Percentiles rank a stretch among this genome's conserved stretches.
Conservation (phyloP, 1,140 invertebrate genomes). For the Zeugodacus cucurbitae region DNA sequence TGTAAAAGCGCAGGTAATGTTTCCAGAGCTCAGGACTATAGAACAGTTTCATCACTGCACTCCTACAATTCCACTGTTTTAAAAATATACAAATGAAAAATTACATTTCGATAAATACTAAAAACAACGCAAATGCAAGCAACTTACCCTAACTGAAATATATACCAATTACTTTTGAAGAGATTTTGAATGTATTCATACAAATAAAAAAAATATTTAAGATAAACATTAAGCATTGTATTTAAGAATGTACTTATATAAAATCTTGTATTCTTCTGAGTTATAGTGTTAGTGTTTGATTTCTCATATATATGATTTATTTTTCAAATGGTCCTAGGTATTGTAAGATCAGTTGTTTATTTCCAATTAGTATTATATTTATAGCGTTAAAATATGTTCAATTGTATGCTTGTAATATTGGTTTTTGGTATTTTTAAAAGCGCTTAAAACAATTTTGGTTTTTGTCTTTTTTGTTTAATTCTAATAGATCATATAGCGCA, state of each 20-base stretch:
- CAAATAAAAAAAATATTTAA: too few species aligned
- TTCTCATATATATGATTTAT: neutral
- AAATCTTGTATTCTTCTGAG: neutral
- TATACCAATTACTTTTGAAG: too few species aligned
- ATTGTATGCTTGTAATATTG: slow-evolving; percentile 22
- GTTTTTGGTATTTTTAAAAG: slow-evolving; percentile 17
- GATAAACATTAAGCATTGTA: neutral
- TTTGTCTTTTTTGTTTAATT: neutral
- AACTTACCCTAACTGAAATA: too few species aligned
- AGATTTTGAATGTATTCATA: too few species aligned
- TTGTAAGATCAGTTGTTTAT: neutral
- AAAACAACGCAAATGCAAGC: too few species aligned
- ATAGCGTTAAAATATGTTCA: neutral
- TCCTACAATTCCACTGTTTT: too few species aligned
- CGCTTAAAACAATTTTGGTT: slow-evolving; percentile 6
- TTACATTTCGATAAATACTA: too few species aligned
- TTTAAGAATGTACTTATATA: slow-evolving; percentile 1
- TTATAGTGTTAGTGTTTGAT: neutral
- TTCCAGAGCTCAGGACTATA: too few species aligned
- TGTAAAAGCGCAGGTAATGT: too few species aligned
- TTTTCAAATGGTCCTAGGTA: neutral
- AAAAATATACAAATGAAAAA: too few species aligned
- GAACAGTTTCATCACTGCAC: too few species aligned
- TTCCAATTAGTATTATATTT: neutral
- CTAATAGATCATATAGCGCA: neutral